Evolutionary conservation across 2,888 invertebrate genomes (phyloP).

Genomic region (Mesorhabditis sp.): DNA sequence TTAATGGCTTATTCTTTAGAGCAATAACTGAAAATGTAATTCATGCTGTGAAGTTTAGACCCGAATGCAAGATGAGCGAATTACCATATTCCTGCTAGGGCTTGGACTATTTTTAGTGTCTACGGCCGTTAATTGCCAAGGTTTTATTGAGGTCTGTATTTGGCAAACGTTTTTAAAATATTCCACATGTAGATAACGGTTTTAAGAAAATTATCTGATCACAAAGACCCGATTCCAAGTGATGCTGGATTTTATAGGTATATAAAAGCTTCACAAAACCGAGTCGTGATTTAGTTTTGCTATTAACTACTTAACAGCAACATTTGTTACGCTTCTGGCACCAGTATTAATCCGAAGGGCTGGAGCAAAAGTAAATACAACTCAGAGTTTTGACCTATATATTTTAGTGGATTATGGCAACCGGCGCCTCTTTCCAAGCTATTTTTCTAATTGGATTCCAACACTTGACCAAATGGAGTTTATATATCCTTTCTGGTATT

Average conservation of each 20-base stretch:
- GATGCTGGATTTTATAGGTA: background rate
- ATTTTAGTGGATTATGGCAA: background rate
- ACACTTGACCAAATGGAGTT: background rate
- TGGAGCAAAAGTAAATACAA: background rate
- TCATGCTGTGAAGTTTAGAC: background rate
- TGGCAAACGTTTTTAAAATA: no score
- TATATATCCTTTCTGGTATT: background rate
- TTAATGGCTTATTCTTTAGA: no score
- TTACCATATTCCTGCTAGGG: background rate
- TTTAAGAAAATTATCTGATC: background rate
- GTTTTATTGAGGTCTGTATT: background rate
- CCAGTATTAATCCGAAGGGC: background rate
- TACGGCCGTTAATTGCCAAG: background rate
- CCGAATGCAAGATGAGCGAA: background rate
- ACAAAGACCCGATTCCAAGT: background rate
- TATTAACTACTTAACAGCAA: background rate
- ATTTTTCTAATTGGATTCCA: background rate
- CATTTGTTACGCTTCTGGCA: background rate
- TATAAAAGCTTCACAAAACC: background rate
- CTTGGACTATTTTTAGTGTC: background rate
- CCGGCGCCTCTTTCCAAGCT: background rate
- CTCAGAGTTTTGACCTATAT: background rate
- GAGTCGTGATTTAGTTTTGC: background rate
- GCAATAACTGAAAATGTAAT: background rate
- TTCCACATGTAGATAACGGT: background rate